A percentile compares a stretch with the other conserved stretches of the same genome.
phyloP scores from a whole-genome alignment of 2,888 invertebrate species.

The Salticus scenicus region DNA sequence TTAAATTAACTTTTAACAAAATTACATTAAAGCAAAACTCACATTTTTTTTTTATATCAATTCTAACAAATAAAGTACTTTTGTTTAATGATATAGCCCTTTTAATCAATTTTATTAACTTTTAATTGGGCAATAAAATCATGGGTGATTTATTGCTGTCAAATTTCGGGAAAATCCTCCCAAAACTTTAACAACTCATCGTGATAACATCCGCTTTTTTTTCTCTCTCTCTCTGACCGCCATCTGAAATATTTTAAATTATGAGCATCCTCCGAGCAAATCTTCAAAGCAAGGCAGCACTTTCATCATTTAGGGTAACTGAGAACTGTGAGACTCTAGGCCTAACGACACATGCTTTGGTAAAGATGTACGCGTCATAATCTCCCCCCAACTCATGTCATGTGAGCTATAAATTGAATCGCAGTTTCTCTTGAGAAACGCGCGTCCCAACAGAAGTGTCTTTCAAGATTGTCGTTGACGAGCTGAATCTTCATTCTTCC shows the following conservation, averaged over 20 bases:
- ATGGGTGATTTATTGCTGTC: background rate
- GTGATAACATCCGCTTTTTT: background rate
- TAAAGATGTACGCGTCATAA: slow-evolving; percentile 35
- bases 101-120: no score
- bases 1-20: no score
- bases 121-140: no score
- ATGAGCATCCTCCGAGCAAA: background rate
- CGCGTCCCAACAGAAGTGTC: slow-evolving; percentile 51
- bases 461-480: slow-evolving; percentile 37
- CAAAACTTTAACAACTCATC: background rate
- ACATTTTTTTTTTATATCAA: no score
- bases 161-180: background rate
- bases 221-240: background rate
- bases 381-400: slow-evolving; percentile 32
- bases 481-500: slow-evolving; percentile 35
- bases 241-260: background rate
- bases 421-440: slow-evolving; percentile 35
- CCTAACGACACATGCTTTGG: slow-evolving; percentile 39
- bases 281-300: slow-evolving; percentile 16
- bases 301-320: slow-evolving; percentile 47
- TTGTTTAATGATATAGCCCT: no score
- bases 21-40: no score
- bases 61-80: no score
- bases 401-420: slow-evolving; percentile 61
- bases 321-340: slow-evolving; percentile 62